These are phyloP conservation scores for Nemotelus pantherinus DNA, from an alignment of 2,888 invertebrate genomes.

Conservation along the genomic window DNA sequence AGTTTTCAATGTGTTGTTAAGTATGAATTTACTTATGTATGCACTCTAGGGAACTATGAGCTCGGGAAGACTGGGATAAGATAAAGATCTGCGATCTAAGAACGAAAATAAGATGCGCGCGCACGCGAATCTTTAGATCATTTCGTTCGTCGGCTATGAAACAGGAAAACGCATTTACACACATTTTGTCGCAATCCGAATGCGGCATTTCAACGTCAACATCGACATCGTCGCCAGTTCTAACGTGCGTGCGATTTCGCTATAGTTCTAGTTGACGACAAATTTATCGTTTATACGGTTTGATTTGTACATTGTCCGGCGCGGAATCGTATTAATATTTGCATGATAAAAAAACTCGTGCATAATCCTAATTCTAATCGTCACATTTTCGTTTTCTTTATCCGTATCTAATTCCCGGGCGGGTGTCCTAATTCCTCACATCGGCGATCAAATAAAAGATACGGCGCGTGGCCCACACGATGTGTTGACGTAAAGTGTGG, in stretches of 20 bases:
- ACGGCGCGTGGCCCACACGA: constrained; percentile 19
- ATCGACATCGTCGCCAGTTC: background rate
- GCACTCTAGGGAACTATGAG: no score
- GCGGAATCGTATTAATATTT: no score
- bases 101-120: constrained; percentile 49
- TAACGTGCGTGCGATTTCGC: background rate
- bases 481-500: constrained; percentile 41
- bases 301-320: no score
- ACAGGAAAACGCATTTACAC: constrained; percentile 11
- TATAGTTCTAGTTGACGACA: background rate
- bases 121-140: constrained; percentile 25
- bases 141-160: background rate
- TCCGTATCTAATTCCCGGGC: no score
- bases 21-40: background rate
- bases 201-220: constrained; percentile 21
- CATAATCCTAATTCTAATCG: background rate
- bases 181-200: constrained; percentile 5
- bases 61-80: constrained; percentile 2
- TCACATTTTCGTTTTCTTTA: background rate
- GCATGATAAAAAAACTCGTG: no score
- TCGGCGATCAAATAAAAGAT: background rate
- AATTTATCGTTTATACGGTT: background rate
- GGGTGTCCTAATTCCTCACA: no score
- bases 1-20: background rate
- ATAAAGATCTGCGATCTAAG: constrained; percentile 28